Evolutionary conservation across 1,140 invertebrate species (phyloP).

Genomic region (Archegozetes longisetosus): DNA sequence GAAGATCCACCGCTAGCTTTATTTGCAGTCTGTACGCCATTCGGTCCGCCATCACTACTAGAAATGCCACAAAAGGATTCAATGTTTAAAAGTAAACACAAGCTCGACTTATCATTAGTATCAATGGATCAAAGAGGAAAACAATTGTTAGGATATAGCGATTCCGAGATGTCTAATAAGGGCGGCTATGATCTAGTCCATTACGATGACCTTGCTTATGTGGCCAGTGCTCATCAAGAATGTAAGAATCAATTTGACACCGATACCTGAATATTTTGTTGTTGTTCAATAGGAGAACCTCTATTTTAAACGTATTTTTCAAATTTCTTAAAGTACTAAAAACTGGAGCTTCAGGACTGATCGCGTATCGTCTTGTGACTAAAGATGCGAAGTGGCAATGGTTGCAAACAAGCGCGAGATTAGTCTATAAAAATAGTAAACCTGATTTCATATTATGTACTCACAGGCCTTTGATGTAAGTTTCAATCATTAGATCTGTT

Average conservation of each 20-base stretch:
- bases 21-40: slow-evolving; percentile 93
- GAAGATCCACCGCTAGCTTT: slow-evolving; percentile 82
- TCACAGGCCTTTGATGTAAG: slow-evolving; percentile 90
- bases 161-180: slow-evolving; percentile 73
- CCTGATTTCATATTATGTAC: slow-evolving; percentile 97
- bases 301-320: slow-evolving; percentile 15
- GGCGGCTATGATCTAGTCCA: slow-evolving; percentile 94
- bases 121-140: slow-evolving; percentile 96
- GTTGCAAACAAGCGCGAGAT: slow-evolving; percentile 88
- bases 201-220: slow-evolving; percentile 89
- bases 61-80: slow-evolving; percentile 45
- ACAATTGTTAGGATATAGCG: slow-evolving; percentile 79
- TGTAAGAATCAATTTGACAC: slow-evolving; percentile 46
- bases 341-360: slow-evolving; percentile 93
- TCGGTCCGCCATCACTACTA: slow-evolving; percentile 56
- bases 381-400: slow-evolving; percentile 87
- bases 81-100: slow-evolving; percentile 98
- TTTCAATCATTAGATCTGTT: slow-evolving; percentile 20
- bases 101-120: slow-evolving; percentile 81
- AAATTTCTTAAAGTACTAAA: slow-evolving; percentile 62
- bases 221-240: slow-evolving; percentile 97
- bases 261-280: slow-evolving; percentile 6
- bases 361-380: slow-evolving; percentile 87
- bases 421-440: slow-evolving; percentile 98
- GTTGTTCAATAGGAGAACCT: slow-evolving; percentile 9